Base-by-base conservation (phyloP, 2,888 invertebrate genomes). In the Drepana falcataria region DNA sequence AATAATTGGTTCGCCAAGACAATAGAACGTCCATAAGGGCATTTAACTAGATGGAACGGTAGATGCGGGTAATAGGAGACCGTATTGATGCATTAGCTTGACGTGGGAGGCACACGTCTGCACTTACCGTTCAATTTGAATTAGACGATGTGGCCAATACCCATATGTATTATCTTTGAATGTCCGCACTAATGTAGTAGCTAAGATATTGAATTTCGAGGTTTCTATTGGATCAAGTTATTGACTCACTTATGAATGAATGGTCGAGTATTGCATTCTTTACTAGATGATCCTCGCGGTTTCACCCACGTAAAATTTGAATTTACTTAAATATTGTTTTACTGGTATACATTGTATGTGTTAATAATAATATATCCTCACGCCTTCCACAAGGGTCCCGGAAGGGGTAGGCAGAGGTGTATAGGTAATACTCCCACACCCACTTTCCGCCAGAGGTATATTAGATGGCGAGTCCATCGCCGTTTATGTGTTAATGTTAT, bases 91-190 rank as follows among this genome's bases (percentile, higher is more conserved):
- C 59, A 68, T 67, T 64, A 71, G 58, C 62, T 62, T 61, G 63
- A 57, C 53, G 55, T 55, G 9, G 61, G 60, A 60, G 55, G 62
- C 61, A 57, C 53, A 60, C 59, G 59, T 63, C 63, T 63, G 65
- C 58, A 54, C 55, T 51, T 55, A 54, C 54, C 55, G 54, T 53
- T 55, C 55, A 53, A 59, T 72, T 66, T 54, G 61, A 72, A 66
- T 68, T 67, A 69, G 55, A 65, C 59, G 65, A 53, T 56, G 53
- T 54, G 61, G 60, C 56, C 60, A 54, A 54, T 64, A 66, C 64
- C 64, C 64, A 66, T 58, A 63, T 61, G 52, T 58, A 48, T 54
- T 55, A 51, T 57, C 69, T 65, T 66, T 70, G 68, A 70, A 67
- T 64, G 58, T 55, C 56, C 61, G 59, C 60, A 59, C 55, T 61